Conservation (phyloP, 2,797 vertebrate species). For the Delichon dasypus region DNA sequence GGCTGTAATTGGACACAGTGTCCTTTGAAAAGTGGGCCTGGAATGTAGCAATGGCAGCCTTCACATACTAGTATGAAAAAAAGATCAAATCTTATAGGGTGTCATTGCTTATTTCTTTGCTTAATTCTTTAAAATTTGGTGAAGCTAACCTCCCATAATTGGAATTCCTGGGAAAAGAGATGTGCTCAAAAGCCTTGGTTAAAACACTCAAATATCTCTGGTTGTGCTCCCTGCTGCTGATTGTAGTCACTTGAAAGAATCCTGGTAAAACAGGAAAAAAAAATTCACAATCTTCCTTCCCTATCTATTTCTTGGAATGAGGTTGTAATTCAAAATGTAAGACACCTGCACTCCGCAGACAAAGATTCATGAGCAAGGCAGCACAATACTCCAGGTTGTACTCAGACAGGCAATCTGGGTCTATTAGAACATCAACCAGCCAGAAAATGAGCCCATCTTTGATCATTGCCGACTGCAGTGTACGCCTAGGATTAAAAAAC, state of each 20-base stretch:
- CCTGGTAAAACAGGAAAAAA: background rate
- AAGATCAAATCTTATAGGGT: background rate
- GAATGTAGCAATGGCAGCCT: background rate
- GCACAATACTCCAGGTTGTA: conserved; percentile 89
- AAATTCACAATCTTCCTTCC: background rate
- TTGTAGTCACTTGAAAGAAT: background rate
- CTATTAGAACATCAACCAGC: conserved; percentile 88
- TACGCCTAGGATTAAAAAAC: conserved; percentile 75
- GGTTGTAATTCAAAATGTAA: background rate
- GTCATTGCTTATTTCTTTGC: background rate
- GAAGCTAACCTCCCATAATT: background rate
- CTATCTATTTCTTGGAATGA: background rate
- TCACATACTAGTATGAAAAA: background rate
- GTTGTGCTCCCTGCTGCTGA: background rate
- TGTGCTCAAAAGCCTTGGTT: background rate
- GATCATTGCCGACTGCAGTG: conserved; percentile 91
- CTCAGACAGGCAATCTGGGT: conserved; percentile 90
- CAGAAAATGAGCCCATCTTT: conserved; percentile 86
- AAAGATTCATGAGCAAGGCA: conserved; percentile 95
- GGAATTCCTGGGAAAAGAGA: background rate
- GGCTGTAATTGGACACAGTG: background rate
- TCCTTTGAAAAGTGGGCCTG: background rate
- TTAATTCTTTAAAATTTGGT: background rate
- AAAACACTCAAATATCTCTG: background rate
- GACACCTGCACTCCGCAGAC: conserved; percentile 88